Evolutionary conservation across 2,888 invertebrate species (phyloP), one percentile per base, ranked within the genome.

Genomic region (Epiblema foenella): DNA sequence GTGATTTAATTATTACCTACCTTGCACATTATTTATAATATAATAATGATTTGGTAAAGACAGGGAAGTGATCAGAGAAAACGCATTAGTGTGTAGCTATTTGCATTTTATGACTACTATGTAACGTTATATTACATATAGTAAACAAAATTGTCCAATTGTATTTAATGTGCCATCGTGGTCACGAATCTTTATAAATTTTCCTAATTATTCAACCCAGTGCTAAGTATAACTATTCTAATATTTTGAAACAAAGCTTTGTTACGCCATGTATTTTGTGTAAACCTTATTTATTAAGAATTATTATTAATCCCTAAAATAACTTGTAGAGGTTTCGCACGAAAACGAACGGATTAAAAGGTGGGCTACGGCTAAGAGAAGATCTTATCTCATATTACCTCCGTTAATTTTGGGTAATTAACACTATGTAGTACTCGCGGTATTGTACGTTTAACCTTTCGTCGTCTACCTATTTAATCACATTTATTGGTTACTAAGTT

Each of bases 271-370:
- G 63, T 69, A 69, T 78, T 69, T 71, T 75, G 69, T 65, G 67
- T 69, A 62, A 62, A 66, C 65, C 70, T 70, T 66, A 76, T 79
- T 81, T 78, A 70, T 79, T 81, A 81, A 79, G 77, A 76, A 79
- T 81, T 85, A 85, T 46, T 59, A 84, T 84, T 89, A 85, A 86
- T 85, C 84, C 87, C 85, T 87, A 88, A 85, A 77, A 88, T 89
- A 89, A 84, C 88, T 91, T 83, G 80, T 85, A 89, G 85, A 90
- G 92, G 92, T 93, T 93, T 93, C 92, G 92, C 90, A 89, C 82
- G 86, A 80, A 87, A 93, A 91, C 92, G 92, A 93, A 91, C 78
- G 85, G 77, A 80, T 79, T 77, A 69, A 74, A 75, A 71, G 77
- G 77, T 74, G 73, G 76, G 75, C 74, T 76, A 72, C 74, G 77